Evolutionary conservation across 2,113 vertebrate species (phyloP).

Genomic region (Anarhynchus alexandrinus): DNA sequence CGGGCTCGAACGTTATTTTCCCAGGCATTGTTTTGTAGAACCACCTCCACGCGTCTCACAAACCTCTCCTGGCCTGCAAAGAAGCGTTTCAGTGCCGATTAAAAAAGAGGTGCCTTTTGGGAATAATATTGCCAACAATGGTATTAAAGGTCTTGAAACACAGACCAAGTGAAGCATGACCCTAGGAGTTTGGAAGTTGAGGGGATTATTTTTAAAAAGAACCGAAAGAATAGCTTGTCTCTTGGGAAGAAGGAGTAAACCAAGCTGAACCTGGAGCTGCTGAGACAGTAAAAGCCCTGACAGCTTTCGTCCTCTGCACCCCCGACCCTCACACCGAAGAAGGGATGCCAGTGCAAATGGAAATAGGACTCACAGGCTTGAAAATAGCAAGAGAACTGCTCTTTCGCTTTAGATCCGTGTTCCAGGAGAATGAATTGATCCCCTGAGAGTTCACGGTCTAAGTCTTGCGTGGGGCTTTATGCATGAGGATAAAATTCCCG

Average conservation of each 20-base stretch:
- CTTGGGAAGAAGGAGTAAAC: neutral
- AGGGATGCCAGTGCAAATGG: neutral
- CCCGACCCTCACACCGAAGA: rapidly evolving
- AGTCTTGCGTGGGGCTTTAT: neutral
- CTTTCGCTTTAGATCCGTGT: neutral
- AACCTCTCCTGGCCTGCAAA: neutral
- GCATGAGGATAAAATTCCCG: neutral
- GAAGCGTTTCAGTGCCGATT: neutral
- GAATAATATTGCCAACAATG: neutral
- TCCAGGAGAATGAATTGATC: neutral
- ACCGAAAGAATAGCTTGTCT: neutral
- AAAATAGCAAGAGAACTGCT: neutral
- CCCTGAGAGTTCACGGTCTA: neutral
- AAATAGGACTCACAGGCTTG: neutral
- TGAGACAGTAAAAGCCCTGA: neutral
- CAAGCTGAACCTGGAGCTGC: neutral
- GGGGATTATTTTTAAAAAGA: neutral
- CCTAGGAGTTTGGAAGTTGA: neutral
- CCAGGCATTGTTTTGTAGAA: neutral
- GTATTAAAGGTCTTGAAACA: neutral
- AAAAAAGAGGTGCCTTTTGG: neutral
- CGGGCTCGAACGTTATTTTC: neutral
- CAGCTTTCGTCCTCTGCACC: neutral
- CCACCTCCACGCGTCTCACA: neutral
- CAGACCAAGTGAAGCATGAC: neutral